Evolutionary conservation across 2,888 invertebrate species (phyloP).

Genomic region (Drosophila lutescens): DNA sequence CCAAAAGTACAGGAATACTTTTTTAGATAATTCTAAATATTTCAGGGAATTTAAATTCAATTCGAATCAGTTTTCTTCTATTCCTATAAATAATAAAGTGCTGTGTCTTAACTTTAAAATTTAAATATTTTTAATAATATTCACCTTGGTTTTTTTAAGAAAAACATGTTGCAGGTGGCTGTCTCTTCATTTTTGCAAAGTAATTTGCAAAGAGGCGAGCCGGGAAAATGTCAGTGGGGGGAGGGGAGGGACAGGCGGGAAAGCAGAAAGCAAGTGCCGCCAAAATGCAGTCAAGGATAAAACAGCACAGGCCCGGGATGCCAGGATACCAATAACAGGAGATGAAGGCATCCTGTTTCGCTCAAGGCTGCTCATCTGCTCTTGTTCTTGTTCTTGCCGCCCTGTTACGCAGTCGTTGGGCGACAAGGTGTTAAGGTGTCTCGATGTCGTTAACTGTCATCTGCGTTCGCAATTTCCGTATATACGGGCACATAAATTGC

Average conservation of each 20-base stretch:
- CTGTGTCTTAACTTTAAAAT: not conserved
- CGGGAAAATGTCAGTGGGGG: constrained; percentile 26
- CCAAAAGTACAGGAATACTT: too few species aligned
- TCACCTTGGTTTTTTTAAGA: constrained; percentile 18
- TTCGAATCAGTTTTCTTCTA: not conserved
- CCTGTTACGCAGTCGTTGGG: constrained; percentile 12
- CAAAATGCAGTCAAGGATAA: constrained; percentile 77
- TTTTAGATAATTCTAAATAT: too few species aligned
- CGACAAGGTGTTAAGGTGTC: constrained; percentile 72
- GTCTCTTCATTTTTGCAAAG: constrained; percentile 79
- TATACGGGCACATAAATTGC: constrained; percentile 36
- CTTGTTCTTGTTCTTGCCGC: not conserved
- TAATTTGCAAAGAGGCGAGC: constrained; percentile 77
- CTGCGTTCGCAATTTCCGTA: constrained; percentile 26
- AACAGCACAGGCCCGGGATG: constrained; percentile 48
- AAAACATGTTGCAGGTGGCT: constrained; percentile 46
- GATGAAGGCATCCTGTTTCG: constrained; percentile 41
- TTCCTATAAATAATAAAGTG: not conserved
- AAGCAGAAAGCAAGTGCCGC: constrained; percentile 74
- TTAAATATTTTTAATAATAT: not conserved
- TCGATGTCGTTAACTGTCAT: constrained; percentile 46
- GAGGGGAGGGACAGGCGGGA: constrained; percentile 1
- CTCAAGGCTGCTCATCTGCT: constrained; percentile 36
- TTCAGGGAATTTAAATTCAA: too few species aligned
- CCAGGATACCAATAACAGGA: constrained; percentile 37